Conservation (phyloP, 92 coral and sea anemone species). For the Paramuricea clavata region DNA sequence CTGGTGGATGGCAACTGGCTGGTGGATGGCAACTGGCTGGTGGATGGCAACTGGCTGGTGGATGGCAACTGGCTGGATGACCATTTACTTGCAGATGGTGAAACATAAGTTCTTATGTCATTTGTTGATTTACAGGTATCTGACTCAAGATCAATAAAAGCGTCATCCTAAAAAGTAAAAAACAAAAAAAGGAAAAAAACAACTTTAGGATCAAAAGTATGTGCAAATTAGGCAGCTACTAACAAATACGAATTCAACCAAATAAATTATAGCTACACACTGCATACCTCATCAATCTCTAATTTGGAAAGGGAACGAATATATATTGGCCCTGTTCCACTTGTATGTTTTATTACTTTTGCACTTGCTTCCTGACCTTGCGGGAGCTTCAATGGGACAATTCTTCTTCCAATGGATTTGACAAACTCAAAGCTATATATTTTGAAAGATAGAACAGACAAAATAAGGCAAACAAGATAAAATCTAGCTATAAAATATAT, state of each 20-base stretch:
- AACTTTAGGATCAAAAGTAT: slow-evolving; percentile 1
- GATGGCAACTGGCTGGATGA: not conserved
- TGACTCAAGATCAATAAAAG: slow-evolving; percentile 3
- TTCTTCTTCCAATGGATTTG: slow-evolving; percentile 52
- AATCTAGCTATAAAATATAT: not conserved
- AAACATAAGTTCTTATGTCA: slow-evolving; percentile 3
- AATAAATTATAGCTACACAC: not conserved
- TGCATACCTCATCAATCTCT: not conserved
- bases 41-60: slow-evolving; percentile 4
- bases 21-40: not conserved
- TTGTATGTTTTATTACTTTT: slow-evolving; percentile 57
- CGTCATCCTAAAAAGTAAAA: not conserved
- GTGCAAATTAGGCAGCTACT: too few species aligned
- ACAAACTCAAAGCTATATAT: slow-evolving; percentile 69
- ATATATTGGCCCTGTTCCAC: slow-evolving; percentile 67
- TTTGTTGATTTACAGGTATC: slow-evolving; percentile 14
- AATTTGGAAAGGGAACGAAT: slow-evolving; percentile 24
- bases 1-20: not conserved
- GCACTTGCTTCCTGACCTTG: slow-evolving; percentile 65
- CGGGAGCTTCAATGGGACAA: slow-evolving; percentile 58
- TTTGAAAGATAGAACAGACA: not conserved
- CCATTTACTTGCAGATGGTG: slow-evolving; percentile 1
- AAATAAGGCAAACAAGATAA: not conserved
- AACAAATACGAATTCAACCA: too few species aligned
- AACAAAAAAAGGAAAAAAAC: too few species aligned